Conservation (phyloP, 23 tunicate genomes). For the Styela plicata region DNA sequence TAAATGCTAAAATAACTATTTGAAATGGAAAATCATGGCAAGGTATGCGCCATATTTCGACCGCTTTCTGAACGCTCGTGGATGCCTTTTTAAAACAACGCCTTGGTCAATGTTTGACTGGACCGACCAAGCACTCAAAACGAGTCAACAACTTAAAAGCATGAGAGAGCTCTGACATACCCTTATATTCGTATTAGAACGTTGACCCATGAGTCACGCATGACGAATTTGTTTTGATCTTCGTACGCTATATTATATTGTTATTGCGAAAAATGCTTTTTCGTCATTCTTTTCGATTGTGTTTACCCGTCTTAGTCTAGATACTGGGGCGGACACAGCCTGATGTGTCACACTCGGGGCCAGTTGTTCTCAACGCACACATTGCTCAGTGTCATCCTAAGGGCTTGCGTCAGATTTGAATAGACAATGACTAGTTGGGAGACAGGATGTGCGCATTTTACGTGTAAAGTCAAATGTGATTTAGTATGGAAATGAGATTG, state of each 20-base stretch:
- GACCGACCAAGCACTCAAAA: no score
- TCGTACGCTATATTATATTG: neutral
- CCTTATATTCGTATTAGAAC: slow-evolving; percentile 8
- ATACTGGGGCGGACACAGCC: no score
- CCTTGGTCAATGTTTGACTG: neutral
- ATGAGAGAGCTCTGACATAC: neutral
- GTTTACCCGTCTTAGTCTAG: neutral
- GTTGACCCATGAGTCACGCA: slow-evolving; percentile 34
- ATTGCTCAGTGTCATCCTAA: no score
- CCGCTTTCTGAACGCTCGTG: no score
- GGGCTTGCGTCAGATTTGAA: neutral
- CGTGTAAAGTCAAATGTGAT: neutral
- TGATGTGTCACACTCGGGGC: no score
- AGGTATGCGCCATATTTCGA: no score
- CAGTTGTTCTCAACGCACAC: no score
- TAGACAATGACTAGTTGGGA: neutral
- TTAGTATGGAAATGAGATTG: neutral
- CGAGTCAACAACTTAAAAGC: neutral
- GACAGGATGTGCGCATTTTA: neutral
- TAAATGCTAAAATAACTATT: no score
- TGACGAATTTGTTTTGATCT: slow-evolving; percentile 30
- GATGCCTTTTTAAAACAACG: no score
- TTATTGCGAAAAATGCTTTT: neutral
- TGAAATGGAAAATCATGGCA: no score
- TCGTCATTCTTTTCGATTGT: neutral